These are phyloP conservation scores for Goniozus legneri DNA, from an alignment of 1,140 invertebrate genomes.

Conservation along the genomic window DNA sequence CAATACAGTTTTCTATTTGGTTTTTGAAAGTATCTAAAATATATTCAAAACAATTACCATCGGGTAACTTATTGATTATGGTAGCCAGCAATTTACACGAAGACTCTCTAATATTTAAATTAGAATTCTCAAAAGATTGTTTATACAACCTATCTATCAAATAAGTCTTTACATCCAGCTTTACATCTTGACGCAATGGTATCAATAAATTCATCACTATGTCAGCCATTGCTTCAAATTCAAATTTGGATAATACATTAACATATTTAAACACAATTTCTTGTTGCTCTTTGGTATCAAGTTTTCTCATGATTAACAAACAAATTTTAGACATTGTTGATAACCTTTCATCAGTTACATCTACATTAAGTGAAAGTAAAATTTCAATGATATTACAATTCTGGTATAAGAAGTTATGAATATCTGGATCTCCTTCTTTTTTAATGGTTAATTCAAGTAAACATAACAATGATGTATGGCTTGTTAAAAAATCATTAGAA, in stretches of 20 bases:
- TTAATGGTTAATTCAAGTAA: slow-evolving; percentile 29
- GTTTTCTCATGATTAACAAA: slow-evolving; percentile 26
- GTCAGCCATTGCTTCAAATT: slow-evolving; percentile 21
- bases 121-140: slow-evolving; percentile 15
- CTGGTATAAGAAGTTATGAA: slow-evolving; percentile 34
- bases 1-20: slow-evolving; percentile 22
- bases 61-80: slow-evolving; percentile 31
- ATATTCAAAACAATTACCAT: slow-evolving; percentile 8
- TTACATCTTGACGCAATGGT: slow-evolving; percentile 23
- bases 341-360: slow-evolving; percentile 16
- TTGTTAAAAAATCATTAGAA: slow-evolving; percentile 18
- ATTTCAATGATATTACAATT: slow-evolving; percentile 34
- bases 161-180: slow-evolving; percentile 13
- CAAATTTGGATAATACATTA: slow-evolving; percentile 12
- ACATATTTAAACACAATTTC: slow-evolving; percentile 16
- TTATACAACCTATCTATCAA: slow-evolving; percentile 25
- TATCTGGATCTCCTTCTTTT: slow-evolving; percentile 23
- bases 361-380: slow-evolving; percentile 19
- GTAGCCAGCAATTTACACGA: slow-evolving; percentile 29
- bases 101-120: slow-evolving; percentile 11
- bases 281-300: slow-evolving; percentile 21
- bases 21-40: slow-evolving; percentile 23
- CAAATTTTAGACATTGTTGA: slow-evolving; percentile 27
- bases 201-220: slow-evolving; percentile 32
- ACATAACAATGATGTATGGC: slow-evolving; percentile 29